Percentiles rank a stretch among this genome's conserved stretches.
phyloP scores from a whole-genome alignment of 2,888 invertebrate genomes.

The Cremastinae sp. region DNA sequence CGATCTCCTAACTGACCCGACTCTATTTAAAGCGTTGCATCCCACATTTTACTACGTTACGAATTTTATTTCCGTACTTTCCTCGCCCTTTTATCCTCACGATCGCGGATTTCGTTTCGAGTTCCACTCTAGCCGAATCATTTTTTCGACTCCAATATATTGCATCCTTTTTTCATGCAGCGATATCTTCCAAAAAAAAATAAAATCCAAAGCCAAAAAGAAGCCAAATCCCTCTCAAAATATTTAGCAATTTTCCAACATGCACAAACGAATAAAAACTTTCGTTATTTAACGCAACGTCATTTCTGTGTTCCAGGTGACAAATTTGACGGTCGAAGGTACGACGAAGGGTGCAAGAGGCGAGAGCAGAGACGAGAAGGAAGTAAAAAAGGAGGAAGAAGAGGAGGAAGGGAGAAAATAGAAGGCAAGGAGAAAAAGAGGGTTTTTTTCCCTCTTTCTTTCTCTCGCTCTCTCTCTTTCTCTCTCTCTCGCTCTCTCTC shows the following conservation, averaged over 20 bases:
- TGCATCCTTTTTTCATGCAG: too few relatives aligned
- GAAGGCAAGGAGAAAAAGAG: constrained; percentile 14
- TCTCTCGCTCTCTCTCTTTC: background rate
- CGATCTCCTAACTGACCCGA: constrained; percentile 63
- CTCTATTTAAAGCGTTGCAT: constrained; percentile 64
- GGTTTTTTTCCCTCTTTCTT: constrained; percentile 1
- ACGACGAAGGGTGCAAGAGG: background rate
- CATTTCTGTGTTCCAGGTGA: too few relatives aligned
- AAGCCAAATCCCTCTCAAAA: too few relatives aligned
- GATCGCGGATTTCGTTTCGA: too few relatives aligned
- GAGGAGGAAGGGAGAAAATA: constrained; percentile 5
- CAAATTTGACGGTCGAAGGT: too few relatives aligned
- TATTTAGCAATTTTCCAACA: too few relatives aligned
- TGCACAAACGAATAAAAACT: too few relatives aligned
- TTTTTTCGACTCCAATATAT: too few relatives aligned
- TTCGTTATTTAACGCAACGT: too few relatives aligned
- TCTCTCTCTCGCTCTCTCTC: constrained; percentile 1
- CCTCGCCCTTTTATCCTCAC: constrained; percentile 22
- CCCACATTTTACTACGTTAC: constrained; percentile 63
- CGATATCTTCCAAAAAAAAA: too few relatives aligned
- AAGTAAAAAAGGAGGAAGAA: constrained; percentile 5
- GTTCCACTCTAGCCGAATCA: too few relatives aligned
- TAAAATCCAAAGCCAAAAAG: too few relatives aligned
- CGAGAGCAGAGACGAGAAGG: constrained; percentile 36
- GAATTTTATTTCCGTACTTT: constrained; percentile 60